Conservation (phyloP, 2,888 invertebrate genomes). For the Drosophila hamatofila region DNA sequence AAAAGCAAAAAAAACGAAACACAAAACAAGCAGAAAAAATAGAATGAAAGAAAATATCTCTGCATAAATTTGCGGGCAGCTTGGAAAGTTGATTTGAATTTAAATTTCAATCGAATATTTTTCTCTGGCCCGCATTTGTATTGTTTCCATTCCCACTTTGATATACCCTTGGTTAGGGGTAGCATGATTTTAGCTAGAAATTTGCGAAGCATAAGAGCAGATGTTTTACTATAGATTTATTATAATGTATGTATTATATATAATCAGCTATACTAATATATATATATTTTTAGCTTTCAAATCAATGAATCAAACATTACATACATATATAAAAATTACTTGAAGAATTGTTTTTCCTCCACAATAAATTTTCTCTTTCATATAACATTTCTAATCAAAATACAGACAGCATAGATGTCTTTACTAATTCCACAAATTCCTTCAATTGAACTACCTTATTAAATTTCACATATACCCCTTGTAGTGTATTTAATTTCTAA, state of each 20-base stretch:
- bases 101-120: constrained; percentile 67
- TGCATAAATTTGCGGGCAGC: constrained; percentile 72
- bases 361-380: too few species aligned
- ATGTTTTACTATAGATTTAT: too few species aligned
- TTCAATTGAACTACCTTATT: background rate
- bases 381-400: too few species aligned
- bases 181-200: background rate
- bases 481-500: constrained; percentile 1
- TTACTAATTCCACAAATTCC: too few species aligned
- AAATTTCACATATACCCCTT: background rate
- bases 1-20: constrained; percentile 13
- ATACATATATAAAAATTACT: too few species aligned
- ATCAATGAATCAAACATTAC: too few species aligned
- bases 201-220: background rate
- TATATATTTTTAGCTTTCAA: too few species aligned
- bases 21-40: constrained; percentile 4
- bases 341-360: too few species aligned
- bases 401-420: too few species aligned
- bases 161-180: background rate
- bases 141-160: constrained; percentile 1
- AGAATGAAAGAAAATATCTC: constrained; percentile 36
- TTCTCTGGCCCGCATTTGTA: constrained; percentile 23
- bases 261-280: too few species aligned
- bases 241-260: too few species aligned
- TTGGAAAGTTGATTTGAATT: constrained; percentile 76